These are phyloP conservation scores for Nycticryphes semicollaris DNA, from an alignment of 2,113 vertebrate genomes.

Conservation along the genomic window DNA sequence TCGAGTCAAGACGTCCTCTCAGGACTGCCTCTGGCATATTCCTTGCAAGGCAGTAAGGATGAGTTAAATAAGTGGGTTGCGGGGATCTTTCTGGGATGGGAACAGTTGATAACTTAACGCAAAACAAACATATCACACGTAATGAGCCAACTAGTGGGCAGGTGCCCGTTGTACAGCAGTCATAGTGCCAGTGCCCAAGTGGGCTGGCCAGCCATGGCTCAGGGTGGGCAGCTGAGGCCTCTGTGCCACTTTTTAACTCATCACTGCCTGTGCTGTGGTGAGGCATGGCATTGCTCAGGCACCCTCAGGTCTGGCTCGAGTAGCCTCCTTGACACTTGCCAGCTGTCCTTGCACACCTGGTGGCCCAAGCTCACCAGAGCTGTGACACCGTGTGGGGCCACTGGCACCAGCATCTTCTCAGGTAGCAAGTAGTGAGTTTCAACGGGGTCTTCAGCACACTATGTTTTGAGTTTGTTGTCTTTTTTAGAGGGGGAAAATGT, in stretches of 20 bases:
- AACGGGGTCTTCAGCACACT: not conserved
- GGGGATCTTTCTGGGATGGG: not conserved
- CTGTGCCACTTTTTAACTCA: not conserved
- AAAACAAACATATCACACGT: fast-evolving
- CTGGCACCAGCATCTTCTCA: not conserved
- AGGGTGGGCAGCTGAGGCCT: fast-evolving
- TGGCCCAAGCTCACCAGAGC: not conserved
- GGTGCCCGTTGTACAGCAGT: not conserved
- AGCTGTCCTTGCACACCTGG: not conserved
- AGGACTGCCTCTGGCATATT: not conserved
- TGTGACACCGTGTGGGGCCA: fast-evolving
- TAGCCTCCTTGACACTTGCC: fast-evolving
- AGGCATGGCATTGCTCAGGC: fast-evolving
- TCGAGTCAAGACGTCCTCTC: not conserved
- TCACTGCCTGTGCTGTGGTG: fast-evolving
- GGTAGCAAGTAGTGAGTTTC: constrained; percentile 40
- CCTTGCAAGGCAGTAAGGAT: not conserved
- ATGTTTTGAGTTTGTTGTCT: not conserved
- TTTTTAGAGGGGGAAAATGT: not conserved
- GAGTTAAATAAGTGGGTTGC: not conserved
- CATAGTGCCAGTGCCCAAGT: not conserved
- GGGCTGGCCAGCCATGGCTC: not conserved
- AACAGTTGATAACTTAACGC: not conserved
- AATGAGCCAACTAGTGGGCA: not conserved
- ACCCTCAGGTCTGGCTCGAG: not conserved